Evolutionary conservation across 1,140 invertebrate genomes (phyloP), one percentile per base, ranked within the genome.

Genomic region (Oscheius sp.): DNA sequence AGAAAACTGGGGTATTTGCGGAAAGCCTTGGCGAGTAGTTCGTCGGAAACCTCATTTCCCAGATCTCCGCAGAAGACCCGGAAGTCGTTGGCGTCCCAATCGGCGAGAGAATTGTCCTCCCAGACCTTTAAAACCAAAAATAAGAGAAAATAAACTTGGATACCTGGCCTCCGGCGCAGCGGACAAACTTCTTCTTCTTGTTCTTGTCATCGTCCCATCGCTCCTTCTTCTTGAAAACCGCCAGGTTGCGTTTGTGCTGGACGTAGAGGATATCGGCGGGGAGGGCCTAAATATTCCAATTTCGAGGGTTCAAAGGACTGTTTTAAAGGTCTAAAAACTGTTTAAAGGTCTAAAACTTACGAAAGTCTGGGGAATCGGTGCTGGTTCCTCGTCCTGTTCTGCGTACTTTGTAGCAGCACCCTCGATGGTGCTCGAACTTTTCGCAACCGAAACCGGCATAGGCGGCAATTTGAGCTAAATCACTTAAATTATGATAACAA

Each of bases 41-140:
- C 96, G 83, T 99, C 96, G 0, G 94, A 98, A 20, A 78, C 95
- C 86, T 99, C 96, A 85, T 99, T 99, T 2, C 97, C 97, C 3
- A 99, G 87, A 89, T 99, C 97, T 36, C 97, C 97, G 85, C 95
- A 97, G 86, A 99, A 99, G 85, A 99, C 91, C 75, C 96, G 88
- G 85, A 96, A 99, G 87, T 99, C 96, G 88, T 80, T 83, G 31
- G 81, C 78, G 49, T 83, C 82, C 82, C 82, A 83, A 70, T 83
- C 82, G 38, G 83, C 83, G 29, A 83, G 52, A 2, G 83, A 82
- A 15, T 78, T 69, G 76, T 83, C 82, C 49, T 83, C 83, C 81
- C 81, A 83, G 3, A 70, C 59, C 68, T 81, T 42, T 29, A 73
- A 78, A 46, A 18, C 3, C n/a, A 20, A 66, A 42, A 75, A 67